Percentiles rank a stretch among this genome's conserved stretches.
phyloP scores from a whole-genome alignment of 1,140 invertebrate species.

The Apocrypta bakeri region DNA sequence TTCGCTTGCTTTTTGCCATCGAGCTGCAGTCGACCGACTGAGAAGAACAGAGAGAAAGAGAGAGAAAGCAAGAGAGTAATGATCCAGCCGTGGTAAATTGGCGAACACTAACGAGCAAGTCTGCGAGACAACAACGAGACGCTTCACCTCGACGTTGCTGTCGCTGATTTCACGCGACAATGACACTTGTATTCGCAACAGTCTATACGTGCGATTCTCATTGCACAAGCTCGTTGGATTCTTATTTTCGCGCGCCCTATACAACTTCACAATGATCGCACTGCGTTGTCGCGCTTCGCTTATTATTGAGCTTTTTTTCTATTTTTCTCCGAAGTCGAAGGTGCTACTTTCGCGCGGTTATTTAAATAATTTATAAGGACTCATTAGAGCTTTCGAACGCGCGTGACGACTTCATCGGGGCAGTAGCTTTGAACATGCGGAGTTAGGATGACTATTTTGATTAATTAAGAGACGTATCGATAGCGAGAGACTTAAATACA shows the following conservation, averaged over 20 bases:
- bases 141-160: neutral
- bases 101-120: conserved; percentile 29
- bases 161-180: neutral
- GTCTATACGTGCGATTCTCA: too few species aligned
- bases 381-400: conserved; percentile 11
- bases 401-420: conserved; percentile 34
- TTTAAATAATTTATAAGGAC: conserved; percentile 36
- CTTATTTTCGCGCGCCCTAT: neutral
- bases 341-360: too few species aligned
- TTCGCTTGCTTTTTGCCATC: conserved; percentile 32
- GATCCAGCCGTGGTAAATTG: conserved; percentile 32
- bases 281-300: neutral
- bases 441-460: conserved; percentile 28
- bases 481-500: neutral
- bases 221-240: too few species aligned
- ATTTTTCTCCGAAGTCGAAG: neutral
- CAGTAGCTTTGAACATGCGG: neutral
- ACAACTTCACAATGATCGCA: too few species aligned
- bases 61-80: conserved; percentile 13
- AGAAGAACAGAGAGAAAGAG: neutral
- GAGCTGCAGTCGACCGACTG: neutral
- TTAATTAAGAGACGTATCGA: conserved; percentile 33
- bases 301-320: neutral
- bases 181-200: neutral
- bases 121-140: conserved; percentile 14